These are phyloP conservation scores for Bombyx huttoni DNA, from an alignment of 2,888 invertebrate genomes.

Conservation along the genomic window DNA sequence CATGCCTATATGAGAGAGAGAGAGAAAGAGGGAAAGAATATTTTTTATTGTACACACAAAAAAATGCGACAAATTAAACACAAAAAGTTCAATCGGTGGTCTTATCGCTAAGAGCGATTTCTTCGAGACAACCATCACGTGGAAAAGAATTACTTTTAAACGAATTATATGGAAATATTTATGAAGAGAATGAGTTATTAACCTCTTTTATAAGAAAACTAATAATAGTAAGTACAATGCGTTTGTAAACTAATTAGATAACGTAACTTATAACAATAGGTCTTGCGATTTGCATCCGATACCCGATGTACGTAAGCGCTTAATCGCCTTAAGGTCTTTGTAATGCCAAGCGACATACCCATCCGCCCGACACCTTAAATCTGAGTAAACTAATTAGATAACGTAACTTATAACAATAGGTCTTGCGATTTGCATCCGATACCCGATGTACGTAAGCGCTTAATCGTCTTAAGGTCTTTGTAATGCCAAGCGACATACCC, in stretches of 20 bases:
- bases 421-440: slow-evolving; percentile 6
- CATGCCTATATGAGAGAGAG: too few relatives aligned
- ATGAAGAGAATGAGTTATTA: slow-evolving; percentile 60
- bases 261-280: slow-evolving; percentile 4
- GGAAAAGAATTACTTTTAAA: too few relatives aligned
- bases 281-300: slow-evolving; percentile 6
- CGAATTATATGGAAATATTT: not conserved
- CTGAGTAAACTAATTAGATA: slow-evolving; percentile 15
- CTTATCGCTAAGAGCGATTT: too few relatives aligned
- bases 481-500: slow-evolving; percentile 33
- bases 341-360: slow-evolving; percentile 33
- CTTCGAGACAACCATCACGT: too few relatives aligned
- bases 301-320: not conserved
- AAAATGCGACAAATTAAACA: too few relatives aligned
- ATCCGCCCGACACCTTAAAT: slow-evolving; percentile 41
- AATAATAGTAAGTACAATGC: not conserved
- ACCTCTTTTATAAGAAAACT: slow-evolving; percentile 25
- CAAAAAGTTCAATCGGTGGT: too few relatives aligned
- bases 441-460: not conserved
- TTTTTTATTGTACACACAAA: too few relatives aligned
- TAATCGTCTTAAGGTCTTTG: not conserved
- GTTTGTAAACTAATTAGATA: not conserved
- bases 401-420: slow-evolving; percentile 4
- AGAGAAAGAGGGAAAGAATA: too few relatives aligned
- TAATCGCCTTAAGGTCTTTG: not conserved